Conservation (phyloP, 2,888 invertebrate species). For the Agrypnus murinus region DNA sequence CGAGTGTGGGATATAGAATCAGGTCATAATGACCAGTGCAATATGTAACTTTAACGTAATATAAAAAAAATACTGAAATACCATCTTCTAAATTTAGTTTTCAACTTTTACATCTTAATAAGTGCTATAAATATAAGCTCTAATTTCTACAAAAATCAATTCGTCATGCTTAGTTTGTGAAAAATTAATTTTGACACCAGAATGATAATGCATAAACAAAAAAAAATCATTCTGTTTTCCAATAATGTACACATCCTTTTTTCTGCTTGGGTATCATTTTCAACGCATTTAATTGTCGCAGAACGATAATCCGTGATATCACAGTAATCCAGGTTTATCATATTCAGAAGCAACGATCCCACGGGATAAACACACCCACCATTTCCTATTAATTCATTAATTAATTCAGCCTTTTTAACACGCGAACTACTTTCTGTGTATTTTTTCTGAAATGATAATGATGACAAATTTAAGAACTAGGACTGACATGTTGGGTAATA, state of each 20-base stretch:
- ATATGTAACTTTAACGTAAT: no score
- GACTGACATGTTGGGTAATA: slow-evolving; percentile 19
- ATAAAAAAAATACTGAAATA: no score
- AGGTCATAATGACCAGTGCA: no score
- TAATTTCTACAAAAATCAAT: no score
- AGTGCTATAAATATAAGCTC: no score
- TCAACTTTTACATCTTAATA: no score
- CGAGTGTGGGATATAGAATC: no score
- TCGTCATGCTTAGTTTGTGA: no score
- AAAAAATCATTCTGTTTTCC: no score
- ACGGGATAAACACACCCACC: slow-evolving; percentile 42
- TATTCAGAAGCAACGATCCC: slow-evolving; percentile 39
- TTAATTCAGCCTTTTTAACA: slow-evolving; percentile 41
- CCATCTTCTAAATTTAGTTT: no score
- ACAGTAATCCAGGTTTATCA: slow-evolving; percentile 41
- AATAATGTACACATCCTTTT: not conserved
- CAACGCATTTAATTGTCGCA: slow-evolving; percentile 7
- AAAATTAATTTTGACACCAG: no score
- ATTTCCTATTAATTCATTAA: slow-evolving; percentile 45
- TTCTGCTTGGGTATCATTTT: slow-evolving; percentile 5
- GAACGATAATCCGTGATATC: slow-evolving; percentile 32
- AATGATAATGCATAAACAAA: no score
- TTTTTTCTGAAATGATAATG: slow-evolving; percentile 9
- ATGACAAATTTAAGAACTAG: slow-evolving; percentile 24
- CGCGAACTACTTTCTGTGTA: slow-evolving; percentile 28